A percentile compares a stretch with the other conserved stretches of the same genome.
These are phyloP conservation scores for Ladona fulva DNA, from an alignment of 1,140 invertebrate genomes.

Conservation along the genomic window DNA sequence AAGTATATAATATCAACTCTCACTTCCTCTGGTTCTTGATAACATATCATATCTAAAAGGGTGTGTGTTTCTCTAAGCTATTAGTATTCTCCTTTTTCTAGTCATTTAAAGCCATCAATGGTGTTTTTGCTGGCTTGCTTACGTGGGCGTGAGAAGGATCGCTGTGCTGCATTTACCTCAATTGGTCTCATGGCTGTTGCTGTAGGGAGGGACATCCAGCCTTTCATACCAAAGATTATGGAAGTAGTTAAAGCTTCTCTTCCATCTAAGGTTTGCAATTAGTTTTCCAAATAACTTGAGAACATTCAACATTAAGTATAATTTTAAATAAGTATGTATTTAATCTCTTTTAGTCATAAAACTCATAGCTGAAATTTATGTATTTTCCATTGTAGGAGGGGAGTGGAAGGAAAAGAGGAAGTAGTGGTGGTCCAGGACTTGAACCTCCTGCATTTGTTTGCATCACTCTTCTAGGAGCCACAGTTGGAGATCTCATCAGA, in stretches of 20 bases:
- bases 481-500: slow-evolving; percentile 64
- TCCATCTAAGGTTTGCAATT: slow-evolving; percentile 54
- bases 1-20: slow-evolving; percentile 17
- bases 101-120: slow-evolving; percentile 70
- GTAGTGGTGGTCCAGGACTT: slow-evolving; percentile 48
- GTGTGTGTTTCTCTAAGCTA: slow-evolving; percentile 11
- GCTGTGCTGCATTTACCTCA: slow-evolving; percentile 76
- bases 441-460: slow-evolving; percentile 91
- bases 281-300: no score
- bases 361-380: no score
- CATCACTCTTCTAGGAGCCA: slow-evolving; percentile 84
- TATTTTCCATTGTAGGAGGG: background rate
- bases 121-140: slow-evolving; percentile 66
- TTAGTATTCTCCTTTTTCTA: slow-evolving; percentile 28
- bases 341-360: no score
- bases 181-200: slow-evolving; percentile 86
- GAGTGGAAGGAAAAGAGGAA: slow-evolving; percentile 26
- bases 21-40: background rate
- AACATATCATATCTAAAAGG: background rate
- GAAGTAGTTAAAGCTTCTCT: slow-evolving; percentile 71
- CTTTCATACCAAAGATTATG: slow-evolving; percentile 76
- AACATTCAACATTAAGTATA: no score
- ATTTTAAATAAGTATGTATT: no score
- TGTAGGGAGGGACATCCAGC: slow-evolving; percentile 72
- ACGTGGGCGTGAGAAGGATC: slow-evolving; percentile 70